Evolutionary conservation across 2,113 vertebrate species (phyloP).

Genomic region (Lepidothrix coronata): DNA sequence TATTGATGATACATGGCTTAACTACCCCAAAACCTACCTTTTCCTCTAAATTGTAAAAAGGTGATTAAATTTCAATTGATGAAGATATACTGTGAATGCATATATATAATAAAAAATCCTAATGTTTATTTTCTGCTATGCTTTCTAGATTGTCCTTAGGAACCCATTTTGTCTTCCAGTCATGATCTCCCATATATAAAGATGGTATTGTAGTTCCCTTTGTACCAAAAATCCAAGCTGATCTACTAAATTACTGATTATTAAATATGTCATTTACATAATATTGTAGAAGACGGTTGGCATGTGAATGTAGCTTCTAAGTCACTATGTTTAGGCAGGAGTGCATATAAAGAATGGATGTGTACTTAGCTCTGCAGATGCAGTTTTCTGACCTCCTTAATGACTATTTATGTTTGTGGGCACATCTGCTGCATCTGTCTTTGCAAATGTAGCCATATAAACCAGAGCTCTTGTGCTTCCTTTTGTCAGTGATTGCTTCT

Average conservation of each 20-base stretch:
- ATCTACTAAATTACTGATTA: not conserved
- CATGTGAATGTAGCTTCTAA: not conserved
- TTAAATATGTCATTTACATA: not conserved
- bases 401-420: not conserved
- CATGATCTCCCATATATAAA: not conserved
- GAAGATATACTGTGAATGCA: conserved; percentile 53
- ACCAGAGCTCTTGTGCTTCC: not conserved
- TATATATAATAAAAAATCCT: conserved; percentile 53
- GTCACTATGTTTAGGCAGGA: not conserved
- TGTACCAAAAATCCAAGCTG: not conserved
- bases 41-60: conserved; percentile 73
- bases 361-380: not conserved
- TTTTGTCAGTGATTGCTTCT: conserved; percentile 13
- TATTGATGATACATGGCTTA: conserved; percentile 82
- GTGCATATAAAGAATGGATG: not conserved
- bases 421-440: not conserved
- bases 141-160: conserved; percentile 25
- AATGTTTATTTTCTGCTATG: conserved; percentile 56
- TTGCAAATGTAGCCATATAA: not conserved
- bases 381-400: conserved; percentile 4
- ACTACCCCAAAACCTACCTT: conserved; percentile 65
- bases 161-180: conserved; percentile 4
- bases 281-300: not conserved
- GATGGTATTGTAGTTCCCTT: not conserved
- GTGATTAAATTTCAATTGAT: conserved; percentile 74